A percentile compares a stretch with the other conserved stretches of the same genome.
phyloP scores from a whole-genome alignment of 2,888 invertebrate genomes.

The Nephrotoma appendiculata region DNA sequence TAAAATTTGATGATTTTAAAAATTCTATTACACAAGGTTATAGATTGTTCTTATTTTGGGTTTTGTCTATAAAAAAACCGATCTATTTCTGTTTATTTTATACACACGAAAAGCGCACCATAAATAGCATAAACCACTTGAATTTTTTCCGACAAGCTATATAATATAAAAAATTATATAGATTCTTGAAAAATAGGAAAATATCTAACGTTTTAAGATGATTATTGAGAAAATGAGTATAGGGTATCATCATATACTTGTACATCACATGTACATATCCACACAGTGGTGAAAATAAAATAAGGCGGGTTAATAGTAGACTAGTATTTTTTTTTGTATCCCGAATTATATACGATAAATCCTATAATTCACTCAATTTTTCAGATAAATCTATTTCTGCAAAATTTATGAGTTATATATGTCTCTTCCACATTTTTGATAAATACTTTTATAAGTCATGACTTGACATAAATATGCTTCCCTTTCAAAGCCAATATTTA shows the following conservation, averaged over 20 bases:
- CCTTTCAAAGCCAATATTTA: not conserved
- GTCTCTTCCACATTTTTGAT: not conserved
- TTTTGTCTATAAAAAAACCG: not conserved
- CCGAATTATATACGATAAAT: not conserved
- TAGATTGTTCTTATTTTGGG: not conserved
- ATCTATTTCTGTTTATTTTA: not conserved
- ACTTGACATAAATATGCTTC: not conserved
- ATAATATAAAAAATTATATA: not conserved
- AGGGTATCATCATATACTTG: not conserved
- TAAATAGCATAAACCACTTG: not conserved
- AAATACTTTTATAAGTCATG: not conserved
- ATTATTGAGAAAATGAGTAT: not conserved
- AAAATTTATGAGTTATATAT: not conserved
- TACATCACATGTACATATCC: not conserved
- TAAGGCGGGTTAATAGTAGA: not conserved
- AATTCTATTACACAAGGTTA: not conserved
- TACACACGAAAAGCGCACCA: not conserved
- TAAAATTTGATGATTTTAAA: not conserved
- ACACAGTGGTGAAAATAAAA: not conserved
- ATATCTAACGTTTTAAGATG: not conserved
- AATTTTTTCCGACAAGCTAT: not conserved
- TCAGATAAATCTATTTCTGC: not conserved
- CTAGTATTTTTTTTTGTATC: not conserved
- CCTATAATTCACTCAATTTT: not conserved
- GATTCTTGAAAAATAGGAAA: not conserved